A percentile compares a stretch with the other conserved stretches of the same genome.
These are phyloP conservation scores for Xerus rutilus DNA, from an alignment of 2,797 vertebrate genomes.

Conservation along the genomic window DNA sequence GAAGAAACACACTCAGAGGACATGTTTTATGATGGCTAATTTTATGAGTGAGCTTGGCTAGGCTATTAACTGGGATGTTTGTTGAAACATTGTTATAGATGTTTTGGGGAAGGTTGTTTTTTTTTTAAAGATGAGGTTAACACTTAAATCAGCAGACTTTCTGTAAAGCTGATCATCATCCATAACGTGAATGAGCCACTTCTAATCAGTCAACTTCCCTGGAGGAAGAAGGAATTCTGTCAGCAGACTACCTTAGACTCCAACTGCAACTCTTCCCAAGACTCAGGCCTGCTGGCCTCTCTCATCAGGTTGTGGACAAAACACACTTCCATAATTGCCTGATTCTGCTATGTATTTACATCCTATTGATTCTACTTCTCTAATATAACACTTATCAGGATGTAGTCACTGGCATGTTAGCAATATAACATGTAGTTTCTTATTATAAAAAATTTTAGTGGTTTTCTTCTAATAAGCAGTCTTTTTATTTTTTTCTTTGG, in stretches of 20 bases:
- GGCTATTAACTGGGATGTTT: background rate
- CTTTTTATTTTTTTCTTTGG: background rate
- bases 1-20: background rate
- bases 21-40: background rate
- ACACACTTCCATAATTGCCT: background rate
- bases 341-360: background rate
- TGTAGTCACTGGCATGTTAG: background rate
- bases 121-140: background rate
- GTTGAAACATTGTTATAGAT: background rate
- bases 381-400: background rate
- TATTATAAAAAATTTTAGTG: background rate
- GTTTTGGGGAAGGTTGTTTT: slow-evolving; percentile 1
- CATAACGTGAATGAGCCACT: background rate
- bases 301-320: background rate
- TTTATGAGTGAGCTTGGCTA: background rate
- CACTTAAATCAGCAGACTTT: background rate
- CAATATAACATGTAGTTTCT: background rate
- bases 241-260: background rate
- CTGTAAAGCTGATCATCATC: background rate
- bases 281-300: background rate
- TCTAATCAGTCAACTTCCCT: background rate
- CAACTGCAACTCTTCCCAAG: background rate
- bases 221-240: background rate
- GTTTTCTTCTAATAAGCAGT: slow-evolving; percentile 10
- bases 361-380: background rate